These are phyloP conservation scores for Sebastes baramenuke DNA, from an alignment of 2,797 vertebrate genomes.

Conservation along the genomic window DNA sequence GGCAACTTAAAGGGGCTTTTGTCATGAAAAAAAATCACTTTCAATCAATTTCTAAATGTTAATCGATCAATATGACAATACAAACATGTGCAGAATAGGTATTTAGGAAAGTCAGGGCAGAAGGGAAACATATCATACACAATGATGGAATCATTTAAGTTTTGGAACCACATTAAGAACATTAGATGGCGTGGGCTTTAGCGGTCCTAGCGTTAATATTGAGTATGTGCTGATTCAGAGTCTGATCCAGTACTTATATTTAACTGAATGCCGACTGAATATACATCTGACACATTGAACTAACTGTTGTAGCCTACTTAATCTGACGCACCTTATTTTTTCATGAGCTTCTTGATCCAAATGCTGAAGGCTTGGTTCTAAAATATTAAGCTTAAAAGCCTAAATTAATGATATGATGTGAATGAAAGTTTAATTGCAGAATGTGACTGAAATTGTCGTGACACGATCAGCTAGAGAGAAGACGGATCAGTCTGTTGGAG, in stretches of 20 bases:
- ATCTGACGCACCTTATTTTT: not conserved
- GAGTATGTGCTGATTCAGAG: not conserved
- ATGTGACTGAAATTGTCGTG: not conserved
- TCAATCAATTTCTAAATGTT: too few relatives aligned
- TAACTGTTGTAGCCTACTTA: not conserved
- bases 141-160: too few relatives aligned
- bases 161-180: too few relatives aligned
- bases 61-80: too few relatives aligned
- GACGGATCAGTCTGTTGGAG: not conserved
- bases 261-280: not conserved
- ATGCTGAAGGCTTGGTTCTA: not conserved
- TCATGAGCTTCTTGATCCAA: not conserved
- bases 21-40: too few relatives aligned
- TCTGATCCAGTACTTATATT: not conserved
- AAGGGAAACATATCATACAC: too few relatives aligned
- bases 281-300: not conserved
- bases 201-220: not conserved
- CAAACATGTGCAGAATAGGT: too few relatives aligned
- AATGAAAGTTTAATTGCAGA: constrained; percentile 6
- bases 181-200: too few relatives aligned
- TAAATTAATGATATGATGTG: not conserved
- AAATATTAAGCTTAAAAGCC: not conserved
- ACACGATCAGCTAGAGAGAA: not conserved
- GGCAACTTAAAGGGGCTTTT: too few relatives aligned
- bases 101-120: too few relatives aligned